Percentiles rank a stretch among this genome's conserved stretches.
phyloP scores from a whole-genome alignment of 2,113 vertebrate species.

The Plecturocebus donacophilus region DNA sequence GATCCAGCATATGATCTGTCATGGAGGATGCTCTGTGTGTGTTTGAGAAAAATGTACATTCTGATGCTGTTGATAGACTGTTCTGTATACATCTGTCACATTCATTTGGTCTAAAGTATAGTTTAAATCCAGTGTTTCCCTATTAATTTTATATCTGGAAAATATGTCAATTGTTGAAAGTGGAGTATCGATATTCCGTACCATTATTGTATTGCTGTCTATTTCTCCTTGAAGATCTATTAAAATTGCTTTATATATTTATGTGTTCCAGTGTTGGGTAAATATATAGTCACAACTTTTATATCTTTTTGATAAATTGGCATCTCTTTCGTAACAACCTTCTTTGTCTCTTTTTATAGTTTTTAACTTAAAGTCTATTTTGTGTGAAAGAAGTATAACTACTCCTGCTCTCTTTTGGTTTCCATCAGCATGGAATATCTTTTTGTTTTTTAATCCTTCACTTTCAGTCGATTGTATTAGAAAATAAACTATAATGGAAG shows the following conservation, averaged over 20 bases:
- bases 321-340: not conserved
- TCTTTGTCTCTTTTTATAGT: not conserved
- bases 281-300: not conserved
- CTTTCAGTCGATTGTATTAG: not conserved
- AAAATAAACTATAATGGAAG: too few species aligned
- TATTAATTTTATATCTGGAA: not conserved
- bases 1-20: not conserved
- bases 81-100: not conserved
- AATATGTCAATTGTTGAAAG: not conserved
- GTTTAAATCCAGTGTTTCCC: not conserved
- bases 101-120: not conserved
- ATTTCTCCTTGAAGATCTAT: not conserved
- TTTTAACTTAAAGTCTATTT: not conserved
- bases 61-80: not conserved
- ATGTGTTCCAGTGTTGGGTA: not conserved
- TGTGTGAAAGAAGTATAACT: not conserved
- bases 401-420: not conserved
- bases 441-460: not conserved
- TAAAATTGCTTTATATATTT: not conserved
- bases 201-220: not conserved
- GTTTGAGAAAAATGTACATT: not conserved
- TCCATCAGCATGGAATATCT: not conserved
- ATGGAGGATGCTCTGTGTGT: not conserved
- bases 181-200: not conserved
- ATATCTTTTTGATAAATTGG: not conserved